Conservation (phyloP, 2,113 vertebrate species). For the Tragelaphus scriptus region DNA sequence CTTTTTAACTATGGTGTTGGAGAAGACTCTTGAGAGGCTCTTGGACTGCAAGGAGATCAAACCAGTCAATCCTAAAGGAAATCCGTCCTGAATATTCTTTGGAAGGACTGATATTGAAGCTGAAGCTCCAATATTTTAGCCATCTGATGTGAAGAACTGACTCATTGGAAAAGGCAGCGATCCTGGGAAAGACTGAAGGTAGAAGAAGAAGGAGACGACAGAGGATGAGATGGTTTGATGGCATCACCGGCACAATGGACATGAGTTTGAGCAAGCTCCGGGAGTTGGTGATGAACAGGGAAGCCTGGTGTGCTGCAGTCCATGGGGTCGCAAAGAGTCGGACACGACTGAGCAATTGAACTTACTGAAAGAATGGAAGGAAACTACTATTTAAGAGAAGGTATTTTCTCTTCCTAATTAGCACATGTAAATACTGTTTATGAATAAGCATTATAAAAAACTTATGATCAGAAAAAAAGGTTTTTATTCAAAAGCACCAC, state of each 20-base stretch:
- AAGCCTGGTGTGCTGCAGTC: rapidly evolving
- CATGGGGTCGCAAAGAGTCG: neutral
- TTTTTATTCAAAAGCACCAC: neutral
- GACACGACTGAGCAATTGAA: neutral
- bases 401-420: neutral
- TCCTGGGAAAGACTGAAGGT: neutral
- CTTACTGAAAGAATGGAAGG: neutral
- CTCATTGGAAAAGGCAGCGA: neutral
- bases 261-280: neutral
- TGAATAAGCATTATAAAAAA: neutral
- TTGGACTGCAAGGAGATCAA: neutral
- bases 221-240: neutral
- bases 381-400: neutral
- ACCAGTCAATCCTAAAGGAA: neutral
- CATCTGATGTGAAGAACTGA: neutral
- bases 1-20: neutral
- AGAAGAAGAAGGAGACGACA: neutral
- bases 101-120: neutral
- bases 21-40: neutral
- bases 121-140: neutral
- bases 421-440: neutral
- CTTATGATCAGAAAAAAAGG: neutral
- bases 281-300: neutral
- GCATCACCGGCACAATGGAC: neutral
- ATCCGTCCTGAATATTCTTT: neutral